Percentiles rank a stretch among this genome's conserved stretches.
Conservation (phyloP, 2,797 vertebrate genomes). For the Cryptoprocta ferox region DNA sequence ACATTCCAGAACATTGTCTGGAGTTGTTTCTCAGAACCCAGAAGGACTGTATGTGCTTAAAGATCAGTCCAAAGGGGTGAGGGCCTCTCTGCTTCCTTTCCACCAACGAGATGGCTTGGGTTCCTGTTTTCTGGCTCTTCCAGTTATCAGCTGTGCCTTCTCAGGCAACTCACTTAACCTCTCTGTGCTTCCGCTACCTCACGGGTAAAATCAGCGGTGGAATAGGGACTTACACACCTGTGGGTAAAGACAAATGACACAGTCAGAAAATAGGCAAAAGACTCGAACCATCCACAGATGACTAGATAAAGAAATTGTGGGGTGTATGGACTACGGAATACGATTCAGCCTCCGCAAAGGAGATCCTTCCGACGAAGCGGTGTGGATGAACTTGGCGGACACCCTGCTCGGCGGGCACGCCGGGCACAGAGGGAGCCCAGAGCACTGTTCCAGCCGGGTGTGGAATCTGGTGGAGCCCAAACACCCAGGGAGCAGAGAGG, state of each 20-base stretch:
- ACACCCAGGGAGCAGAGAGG: not conserved
- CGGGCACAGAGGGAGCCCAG: not conserved
- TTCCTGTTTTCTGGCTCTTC: not conserved
- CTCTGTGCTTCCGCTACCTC: not conserved
- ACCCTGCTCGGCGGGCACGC: rapidly evolving
- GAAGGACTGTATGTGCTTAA: not conserved
- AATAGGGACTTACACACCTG: not conserved
- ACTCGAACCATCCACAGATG: not conserved
- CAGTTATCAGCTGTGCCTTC: not conserved
- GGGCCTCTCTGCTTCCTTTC: not conserved
- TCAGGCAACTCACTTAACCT: not conserved
- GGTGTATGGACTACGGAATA: rapidly evolving
- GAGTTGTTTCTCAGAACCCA: not conserved
- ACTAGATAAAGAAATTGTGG: not conserved
- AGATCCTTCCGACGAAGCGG: not conserved
- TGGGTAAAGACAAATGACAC: not conserved
- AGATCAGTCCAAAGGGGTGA: not conserved
- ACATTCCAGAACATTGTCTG: not conserved
- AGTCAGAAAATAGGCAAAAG: not conserved
- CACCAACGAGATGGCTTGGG: rapidly evolving
- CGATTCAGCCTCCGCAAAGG: too few species aligned
- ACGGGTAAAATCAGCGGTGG: not conserved
- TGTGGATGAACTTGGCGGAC: rapidly evolving
- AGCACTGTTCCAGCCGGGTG: rapidly evolving
- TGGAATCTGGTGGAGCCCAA: rapidly evolving